These are phyloP conservation scores for Callimorpha dominula DNA, from an alignment of 2,888 invertebrate genomes.

Conservation along the genomic window DNA sequence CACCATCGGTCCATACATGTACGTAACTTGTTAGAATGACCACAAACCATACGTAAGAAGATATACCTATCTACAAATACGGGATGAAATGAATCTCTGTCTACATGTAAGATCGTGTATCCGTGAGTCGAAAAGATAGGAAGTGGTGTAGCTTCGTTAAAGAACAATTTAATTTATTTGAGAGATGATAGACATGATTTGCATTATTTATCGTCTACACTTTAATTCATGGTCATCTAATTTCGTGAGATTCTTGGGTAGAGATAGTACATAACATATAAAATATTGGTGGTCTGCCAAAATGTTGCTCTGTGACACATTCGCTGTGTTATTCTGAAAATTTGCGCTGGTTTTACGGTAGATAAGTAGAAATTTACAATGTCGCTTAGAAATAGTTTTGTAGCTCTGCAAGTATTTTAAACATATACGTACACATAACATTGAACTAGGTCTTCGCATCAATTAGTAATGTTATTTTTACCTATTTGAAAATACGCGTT, in stretches of 20 bases:
- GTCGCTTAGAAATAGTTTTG: constrained; percentile 55
- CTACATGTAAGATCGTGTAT: constrained; percentile 33
- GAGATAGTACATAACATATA: constrained; percentile 52
- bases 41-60: constrained; percentile 50
- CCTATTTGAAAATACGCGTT: constrained; percentile 40
- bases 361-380: constrained; percentile 58
- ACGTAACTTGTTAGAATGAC: constrained; percentile 55
- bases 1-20: constrained; percentile 40
- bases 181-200: constrained; percentile 20
- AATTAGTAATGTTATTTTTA: constrained; percentile 58
- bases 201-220: constrained; percentile 32
- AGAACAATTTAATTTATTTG: constrained; percentile 5
- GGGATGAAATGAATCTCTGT: constrained; percentile 44
- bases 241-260: constrained; percentile 62
- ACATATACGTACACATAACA: constrained; percentile 65
- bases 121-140: constrained; percentile 9
- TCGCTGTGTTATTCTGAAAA: constrained; percentile 38
- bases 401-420: constrained; percentile 62
- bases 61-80: constrained; percentile 39
- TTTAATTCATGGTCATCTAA: constrained; percentile 56
- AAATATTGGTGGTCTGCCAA: constrained; percentile 69
- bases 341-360: constrained; percentile 50
- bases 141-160: constrained; percentile 16
- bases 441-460: constrained; percentile 67
- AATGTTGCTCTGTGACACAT: constrained; percentile 51